Conservation (phyloP, 2,797 vertebrate genomes). For the Rhodeus uyekii region DNA sequence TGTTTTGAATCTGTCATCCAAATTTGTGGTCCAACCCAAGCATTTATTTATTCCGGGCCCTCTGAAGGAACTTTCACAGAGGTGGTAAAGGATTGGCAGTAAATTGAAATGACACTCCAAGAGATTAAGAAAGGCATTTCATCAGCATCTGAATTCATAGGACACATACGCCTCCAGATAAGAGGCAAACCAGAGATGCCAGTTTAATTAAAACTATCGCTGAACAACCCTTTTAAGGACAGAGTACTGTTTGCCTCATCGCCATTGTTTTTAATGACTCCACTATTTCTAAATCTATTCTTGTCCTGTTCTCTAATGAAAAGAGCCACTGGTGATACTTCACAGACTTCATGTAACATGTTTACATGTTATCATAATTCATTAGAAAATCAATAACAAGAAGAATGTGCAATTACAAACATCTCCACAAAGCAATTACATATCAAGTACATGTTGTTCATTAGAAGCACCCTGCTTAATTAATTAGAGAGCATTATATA, state of each 20-base stretch:
- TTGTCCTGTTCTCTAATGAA: conserved; percentile 28
- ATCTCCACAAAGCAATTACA: conserved; percentile 24
- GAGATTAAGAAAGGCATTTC: conserved; percentile 40
- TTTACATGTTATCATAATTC: conserved; percentile 24
- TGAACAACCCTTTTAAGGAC: conserved; percentile 37
- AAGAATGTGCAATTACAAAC: conserved; percentile 12
- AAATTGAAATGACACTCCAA: conserved; percentile 48
- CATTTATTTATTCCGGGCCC: conserved; percentile 5
- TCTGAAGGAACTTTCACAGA: conserved; percentile 29
- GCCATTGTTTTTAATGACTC: conserved; percentile 37
- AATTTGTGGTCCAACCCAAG: conserved; percentile 25
- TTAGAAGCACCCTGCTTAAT: conserved; percentile 31
- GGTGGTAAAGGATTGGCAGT: conserved; percentile 48
- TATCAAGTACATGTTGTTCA: conserved; percentile 36
- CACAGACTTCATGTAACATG: conserved; percentile 6
- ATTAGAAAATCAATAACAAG: conserved; percentile 24
- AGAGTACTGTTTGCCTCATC: conserved; percentile 34
- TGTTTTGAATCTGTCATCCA: conserved; percentile 17
- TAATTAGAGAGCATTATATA: conserved; percentile 15
- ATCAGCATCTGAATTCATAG: conserved; percentile 39
- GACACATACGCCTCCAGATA: conserved; percentile 43
- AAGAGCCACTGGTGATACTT: conserved; percentile 9
- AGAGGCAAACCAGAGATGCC: conserved; percentile 43
- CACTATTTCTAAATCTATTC: conserved; percentile 18
- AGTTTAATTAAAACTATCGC: conserved; percentile 47